Evolutionary conservation across 2,797 vertebrate genomes (phyloP).

Genomic region (Gorsachius magnificus): DNA sequence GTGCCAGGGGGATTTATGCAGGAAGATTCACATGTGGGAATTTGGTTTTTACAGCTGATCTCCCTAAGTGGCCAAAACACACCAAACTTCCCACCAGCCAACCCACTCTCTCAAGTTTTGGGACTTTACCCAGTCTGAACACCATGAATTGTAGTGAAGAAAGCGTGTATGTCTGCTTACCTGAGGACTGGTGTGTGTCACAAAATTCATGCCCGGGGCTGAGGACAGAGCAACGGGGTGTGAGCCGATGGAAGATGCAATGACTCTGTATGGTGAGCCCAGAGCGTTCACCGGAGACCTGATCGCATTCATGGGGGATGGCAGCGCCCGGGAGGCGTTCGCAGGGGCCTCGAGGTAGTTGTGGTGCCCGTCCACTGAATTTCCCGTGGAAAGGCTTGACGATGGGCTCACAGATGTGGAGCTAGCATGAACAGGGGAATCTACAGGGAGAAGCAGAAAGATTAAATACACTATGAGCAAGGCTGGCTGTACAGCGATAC

Average conservation of each 20-base stretch:
- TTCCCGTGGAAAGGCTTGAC: conserved; percentile 78
- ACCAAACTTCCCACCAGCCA: neutral
- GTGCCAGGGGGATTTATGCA: neutral
- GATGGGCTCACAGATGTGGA: conserved; percentile 78
- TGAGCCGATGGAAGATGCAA: conserved; percentile 85
- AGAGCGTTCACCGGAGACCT: conserved; percentile 81
- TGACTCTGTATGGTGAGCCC: conserved; percentile 88
- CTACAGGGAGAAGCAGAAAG: conserved; percentile 37
- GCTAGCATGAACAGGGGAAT: conserved; percentile 75
- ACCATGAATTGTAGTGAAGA: accelerated
- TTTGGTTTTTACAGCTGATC: neutral
- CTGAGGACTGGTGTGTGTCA: conserved; percentile 84
- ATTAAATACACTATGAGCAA: neutral
- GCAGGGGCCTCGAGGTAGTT: conserved; percentile 83
- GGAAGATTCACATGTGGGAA: neutral
- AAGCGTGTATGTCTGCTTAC: conserved; percentile 50
- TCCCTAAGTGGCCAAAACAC: neutral
- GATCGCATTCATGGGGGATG: conserved; percentile 80
- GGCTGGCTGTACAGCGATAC: accelerated
- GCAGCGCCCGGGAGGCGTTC: conserved; percentile 74
- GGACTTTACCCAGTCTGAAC: neutral
- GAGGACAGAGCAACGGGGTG: conserved; percentile 83
- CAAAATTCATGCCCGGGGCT: conserved; percentile 84
- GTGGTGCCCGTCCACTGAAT: conserved; percentile 83
- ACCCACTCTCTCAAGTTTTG: neutral